Evolutionary conservation across 2,797 vertebrate genomes (phyloP).

Genomic region (Sebastes wilsoni): DNA sequence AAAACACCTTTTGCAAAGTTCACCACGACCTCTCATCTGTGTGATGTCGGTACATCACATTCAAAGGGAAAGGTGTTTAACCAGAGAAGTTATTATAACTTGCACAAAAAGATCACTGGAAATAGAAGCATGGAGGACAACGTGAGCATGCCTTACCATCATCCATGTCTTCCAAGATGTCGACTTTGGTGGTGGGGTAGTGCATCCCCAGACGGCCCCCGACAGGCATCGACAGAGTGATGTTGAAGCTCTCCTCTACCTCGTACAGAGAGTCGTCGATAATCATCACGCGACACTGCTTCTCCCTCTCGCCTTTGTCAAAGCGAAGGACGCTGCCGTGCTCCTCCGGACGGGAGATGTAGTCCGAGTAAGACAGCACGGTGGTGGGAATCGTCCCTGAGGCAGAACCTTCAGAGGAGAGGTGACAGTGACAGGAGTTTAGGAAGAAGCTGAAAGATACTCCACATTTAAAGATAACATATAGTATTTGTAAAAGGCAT

Average conservation of each 20-base stretch:
- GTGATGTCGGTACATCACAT: neutral
- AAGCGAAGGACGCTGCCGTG: conserved; percentile 90
- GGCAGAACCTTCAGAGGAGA: conserved; percentile 83
- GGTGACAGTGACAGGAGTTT: neutral
- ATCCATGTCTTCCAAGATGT: conserved; percentile 87
- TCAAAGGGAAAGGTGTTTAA: neutral
- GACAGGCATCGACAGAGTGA: conserved; percentile 89
- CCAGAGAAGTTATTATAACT: neutral
- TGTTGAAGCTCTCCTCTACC: conserved; percentile 89
- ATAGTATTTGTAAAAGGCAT: neutral
- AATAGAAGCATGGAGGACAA: neutral
- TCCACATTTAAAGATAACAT: neutral
- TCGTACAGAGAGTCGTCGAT: conserved; percentile 96
- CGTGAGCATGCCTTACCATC: conserved; percentile 84
- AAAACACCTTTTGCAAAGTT: conserved; percentile 15
- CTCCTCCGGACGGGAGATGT: conserved; percentile 92
- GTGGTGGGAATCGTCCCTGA: conserved; percentile 89
- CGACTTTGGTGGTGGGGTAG: conserved; percentile 82
- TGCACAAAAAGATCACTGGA: neutral
- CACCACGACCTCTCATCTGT: neutral
- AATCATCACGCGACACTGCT: conserved; percentile 87
- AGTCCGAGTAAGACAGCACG: conserved; percentile 95
- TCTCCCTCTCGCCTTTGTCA: conserved; percentile 87
- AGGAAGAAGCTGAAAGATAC: neutral
- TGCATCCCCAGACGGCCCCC: conserved; percentile 90